Evolutionary conservation across 1,140 invertebrate species (phyloP), one percentile per base, ranked within the genome.

Genomic region (Drosophila sulfurigaster): DNA sequence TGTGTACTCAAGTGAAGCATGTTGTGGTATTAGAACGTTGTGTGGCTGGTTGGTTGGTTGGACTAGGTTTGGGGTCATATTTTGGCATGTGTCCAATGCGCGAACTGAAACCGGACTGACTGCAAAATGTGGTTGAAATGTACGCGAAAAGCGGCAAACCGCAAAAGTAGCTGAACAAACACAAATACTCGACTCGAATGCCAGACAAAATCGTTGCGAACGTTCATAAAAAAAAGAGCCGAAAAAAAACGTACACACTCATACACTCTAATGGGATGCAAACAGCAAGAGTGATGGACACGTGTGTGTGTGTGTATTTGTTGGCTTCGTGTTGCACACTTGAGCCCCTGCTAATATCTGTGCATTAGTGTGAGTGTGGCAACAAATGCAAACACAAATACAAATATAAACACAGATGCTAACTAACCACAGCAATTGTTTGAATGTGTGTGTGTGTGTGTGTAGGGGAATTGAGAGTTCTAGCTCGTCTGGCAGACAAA

Each of bases 351-450:
- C 11, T 43, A 43, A 43, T 43, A 56, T 58, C 28, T 41, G 13
- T 57, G 49, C 57, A 20, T 51, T 46, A 10, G 51, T 74, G 45
- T 45, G 59, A 69, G 75, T 69, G 75, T 46, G 73, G 58, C 69
- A 78, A 76, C 81, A 83, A 82, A 87, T 87, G 74, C 78, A 85
- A 82, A 83, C 71, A 85, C 82, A 83, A 86, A 86, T 74, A 86
- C 78, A 86, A 88, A 83, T 88, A 87, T 83, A 83, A 87, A 87
- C 85, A 87, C 83, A 87, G 83, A 87, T 88, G 83, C 83, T 87
- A 87, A 87, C 83, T 87, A 88, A 88, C 83, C 83, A 83, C 83
- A 87, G 75, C 77, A 65, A 85, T 51, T 49, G 58, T 52, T 62
- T 32, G 56, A 67, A 54, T 72, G 66, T 43, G 48, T 54, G 28